These are phyloP conservation scores for Cephus nigrinus DNA, from an alignment of 2,888 invertebrate genomes.

Conservation along the genomic window DNA sequence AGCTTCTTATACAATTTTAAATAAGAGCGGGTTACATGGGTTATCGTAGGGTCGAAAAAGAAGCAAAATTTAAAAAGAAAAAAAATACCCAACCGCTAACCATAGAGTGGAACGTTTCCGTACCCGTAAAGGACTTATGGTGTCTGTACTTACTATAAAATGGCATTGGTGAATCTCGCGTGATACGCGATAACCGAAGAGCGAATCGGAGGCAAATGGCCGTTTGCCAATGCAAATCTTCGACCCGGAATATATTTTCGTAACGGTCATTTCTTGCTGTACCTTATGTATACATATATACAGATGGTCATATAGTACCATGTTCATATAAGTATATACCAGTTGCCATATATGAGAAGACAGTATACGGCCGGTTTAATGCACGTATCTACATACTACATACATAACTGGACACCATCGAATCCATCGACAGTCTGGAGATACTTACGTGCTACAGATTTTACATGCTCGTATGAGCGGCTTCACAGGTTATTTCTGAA, in stretches of 20 bases:
- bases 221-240: constrained; percentile 49
- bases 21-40: too few relatives aligned
- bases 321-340: not conserved
- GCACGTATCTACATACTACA: too few relatives aligned
- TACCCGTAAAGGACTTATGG: constrained; percentile 46
- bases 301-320: constrained; percentile 9
- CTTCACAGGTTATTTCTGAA: too few relatives aligned
- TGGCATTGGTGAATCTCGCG: constrained; percentile 68
- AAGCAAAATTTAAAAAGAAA: too few relatives aligned
- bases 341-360: not conserved
- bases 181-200: constrained; percentile 1
- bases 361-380: not conserved
- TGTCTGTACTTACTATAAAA: constrained; percentile 41
- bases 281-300: constrained; percentile 4
- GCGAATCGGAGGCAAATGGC: constrained; percentile 35
- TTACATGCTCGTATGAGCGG: too few relatives aligned
- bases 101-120: constrained; percentile 34
- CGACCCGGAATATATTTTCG: constrained; percentile 35
- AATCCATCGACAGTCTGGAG: too few relatives aligned
- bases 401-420: too few relatives aligned
- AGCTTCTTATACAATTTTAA: too few relatives aligned
- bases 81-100: not conserved
- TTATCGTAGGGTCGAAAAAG: too few relatives aligned
- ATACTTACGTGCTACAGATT: too few relatives aligned
- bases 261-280: constrained; percentile 23